Conservation (phyloP, 2,888 invertebrate species). For the Trichopria drosophilae region DNA sequence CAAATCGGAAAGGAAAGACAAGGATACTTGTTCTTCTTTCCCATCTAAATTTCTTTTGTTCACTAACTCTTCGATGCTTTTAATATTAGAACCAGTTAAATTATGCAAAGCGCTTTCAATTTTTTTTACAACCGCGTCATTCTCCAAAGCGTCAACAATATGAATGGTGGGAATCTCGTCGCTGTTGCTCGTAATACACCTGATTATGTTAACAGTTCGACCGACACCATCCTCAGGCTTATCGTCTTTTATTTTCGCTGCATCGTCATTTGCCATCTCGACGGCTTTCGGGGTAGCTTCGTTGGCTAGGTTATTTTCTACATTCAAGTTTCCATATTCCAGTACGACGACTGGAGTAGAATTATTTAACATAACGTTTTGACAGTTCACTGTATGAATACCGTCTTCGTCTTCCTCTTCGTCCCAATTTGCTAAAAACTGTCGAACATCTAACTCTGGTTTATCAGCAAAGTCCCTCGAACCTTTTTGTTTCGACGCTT, state of each 20-base stretch:
- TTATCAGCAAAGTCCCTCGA: conserved; percentile 49
- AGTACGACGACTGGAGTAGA: conserved; percentile 28
- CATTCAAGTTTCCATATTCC: conserved; percentile 23
- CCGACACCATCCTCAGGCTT: conserved; percentile 12
- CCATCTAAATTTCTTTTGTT: conserved; percentile 27
- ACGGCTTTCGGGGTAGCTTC: neutral
- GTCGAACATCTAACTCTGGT: conserved; percentile 54
- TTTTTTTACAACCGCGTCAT: conserved; percentile 37
- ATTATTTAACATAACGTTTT: conserved; percentile 28
- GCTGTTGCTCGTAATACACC: conserved; percentile 45
- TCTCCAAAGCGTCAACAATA: conserved; percentile 52
- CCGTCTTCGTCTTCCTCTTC: conserved; percentile 55
- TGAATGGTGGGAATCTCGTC: conserved; percentile 54
- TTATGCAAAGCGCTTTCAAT: conserved; percentile 33
- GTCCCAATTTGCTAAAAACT: conserved; percentile 57
- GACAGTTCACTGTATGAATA: conserved; percentile 26
- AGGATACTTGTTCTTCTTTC: conserved; percentile 21
- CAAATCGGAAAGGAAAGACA: conserved; percentile 14
- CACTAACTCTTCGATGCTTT: conserved; percentile 32
- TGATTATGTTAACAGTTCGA: conserved; percentile 44
- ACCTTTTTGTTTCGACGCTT: conserved; percentile 20
- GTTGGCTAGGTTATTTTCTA: neutral
- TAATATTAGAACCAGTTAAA: conserved; percentile 30
- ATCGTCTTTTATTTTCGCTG: neutral
- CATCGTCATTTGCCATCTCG: conserved; percentile 10